Conservation (phyloP, 2,113 vertebrate genomes). For the Prionailurus bengalensis region DNA sequence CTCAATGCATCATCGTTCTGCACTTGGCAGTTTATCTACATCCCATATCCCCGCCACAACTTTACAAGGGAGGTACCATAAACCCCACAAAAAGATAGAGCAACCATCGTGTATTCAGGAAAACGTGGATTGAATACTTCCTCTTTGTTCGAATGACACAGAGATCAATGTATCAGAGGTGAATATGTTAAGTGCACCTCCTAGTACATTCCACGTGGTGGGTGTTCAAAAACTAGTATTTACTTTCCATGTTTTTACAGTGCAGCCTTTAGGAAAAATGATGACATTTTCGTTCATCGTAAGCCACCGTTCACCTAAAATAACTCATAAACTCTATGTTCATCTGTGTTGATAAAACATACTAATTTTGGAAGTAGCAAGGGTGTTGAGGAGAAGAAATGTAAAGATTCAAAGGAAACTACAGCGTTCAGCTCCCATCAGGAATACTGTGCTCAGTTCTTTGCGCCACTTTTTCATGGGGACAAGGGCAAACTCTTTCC, state of each 20-base stretch:
- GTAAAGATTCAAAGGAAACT: not conserved
- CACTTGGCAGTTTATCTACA: not conserved
- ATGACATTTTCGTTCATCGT: not conserved
- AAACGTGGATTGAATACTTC: not conserved
- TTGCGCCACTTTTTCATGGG: not conserved
- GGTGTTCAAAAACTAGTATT: not conserved
- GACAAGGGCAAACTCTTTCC: not conserved
- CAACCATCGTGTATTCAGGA: not conserved
- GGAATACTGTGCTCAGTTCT: not conserved
- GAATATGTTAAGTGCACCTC: not conserved
- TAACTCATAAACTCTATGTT: not conserved
- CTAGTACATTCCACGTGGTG: not conserved
- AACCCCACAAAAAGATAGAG: not conserved
- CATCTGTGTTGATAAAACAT: not conserved
- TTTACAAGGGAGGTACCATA: not conserved
- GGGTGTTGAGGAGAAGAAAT: not conserved
- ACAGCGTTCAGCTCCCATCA: not conserved
- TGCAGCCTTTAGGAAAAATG: not conserved
- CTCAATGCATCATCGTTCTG: not conserved
- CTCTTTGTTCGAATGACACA: not conserved
- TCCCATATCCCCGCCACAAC: not conserved
- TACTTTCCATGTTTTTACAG: not conserved
- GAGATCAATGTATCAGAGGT: not conserved
- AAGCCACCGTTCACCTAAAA: not conserved
- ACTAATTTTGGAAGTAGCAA: not conserved